Evolutionary conservation across 2,113 vertebrate species (phyloP), one percentile per base, ranked within the genome.

Genomic region (Galeopterus variegatus): DNA sequence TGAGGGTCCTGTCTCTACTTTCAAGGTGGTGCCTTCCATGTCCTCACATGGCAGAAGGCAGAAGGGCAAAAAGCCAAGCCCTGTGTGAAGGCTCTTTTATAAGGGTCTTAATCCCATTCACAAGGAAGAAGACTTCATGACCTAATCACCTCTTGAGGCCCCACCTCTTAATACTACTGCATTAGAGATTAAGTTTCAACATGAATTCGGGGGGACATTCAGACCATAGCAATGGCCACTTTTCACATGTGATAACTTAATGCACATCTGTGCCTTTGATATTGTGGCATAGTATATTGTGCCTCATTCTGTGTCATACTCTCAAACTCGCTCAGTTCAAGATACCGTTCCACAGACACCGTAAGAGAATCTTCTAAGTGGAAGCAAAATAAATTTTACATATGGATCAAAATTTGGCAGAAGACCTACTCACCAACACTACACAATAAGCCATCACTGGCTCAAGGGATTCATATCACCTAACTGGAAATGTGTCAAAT

Each of bases 401-500:
- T 36, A 28, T 36, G 83, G 41, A 88, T 67, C 26, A 48, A 87
- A 90, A 67, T 64, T 48, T 72, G 86, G 88, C 81, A 64, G 85
- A 45, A 65, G 0, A 70, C 17, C 15, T 4, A 0, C 8, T 17
- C 58, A 65, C 26, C 56, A 13, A 19, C 13, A 11, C 12, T 31
- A 24, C 9, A 14, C 18, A 62, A 26, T 41, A 70, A 73, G 45
- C 56, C 19, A 8, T 36, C 62, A 0, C 31, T 58, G 83, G 52
- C 80, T 75, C 64, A 15, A 69, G 70, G 60, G 24, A 80, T 31
- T 65, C 12, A 2, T 0, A 31, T 62, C 28, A 17, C 62, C 56
- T 86, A 50, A 86, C 12, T 76, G 94, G 73, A 93, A 96, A 90
- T 24, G 64, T 54, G 83, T 85, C 41, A 15, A 60, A 90, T 92